phyloP scores from a whole-genome alignment of 2,113 vertebrate genomes.

The Cinclus cinclus region DNA sequence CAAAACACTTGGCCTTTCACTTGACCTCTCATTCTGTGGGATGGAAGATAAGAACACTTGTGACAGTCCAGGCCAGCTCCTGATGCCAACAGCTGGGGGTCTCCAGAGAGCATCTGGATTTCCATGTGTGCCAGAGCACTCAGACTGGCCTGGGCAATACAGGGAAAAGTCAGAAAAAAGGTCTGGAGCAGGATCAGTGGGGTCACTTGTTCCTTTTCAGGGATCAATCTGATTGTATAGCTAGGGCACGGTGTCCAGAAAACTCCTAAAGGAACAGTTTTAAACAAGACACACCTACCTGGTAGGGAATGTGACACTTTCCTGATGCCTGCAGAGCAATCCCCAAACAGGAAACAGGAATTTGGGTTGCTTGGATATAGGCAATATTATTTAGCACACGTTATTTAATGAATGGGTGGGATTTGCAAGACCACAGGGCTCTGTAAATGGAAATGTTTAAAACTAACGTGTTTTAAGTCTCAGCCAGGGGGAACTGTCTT shows the following conservation, averaged over 20 bases:
- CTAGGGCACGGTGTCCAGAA: not conserved
- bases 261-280: not conserved
- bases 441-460: not conserved
- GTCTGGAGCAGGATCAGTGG: not conserved
- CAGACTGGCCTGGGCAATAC: no score
- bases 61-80: not conserved
- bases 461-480: not conserved
- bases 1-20: not conserved
- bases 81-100: not conserved
- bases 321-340: not conserved
- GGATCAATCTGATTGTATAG: not conserved
- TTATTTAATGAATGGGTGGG: not conserved
- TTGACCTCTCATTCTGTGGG: not conserved
- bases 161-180: not conserved
- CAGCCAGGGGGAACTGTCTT: not conserved
- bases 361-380: not conserved
- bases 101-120: not conserved
- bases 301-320: not conserved
- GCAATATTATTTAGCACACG: not conserved
- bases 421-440: not conserved
- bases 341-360: accelerated
- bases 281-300: not conserved
- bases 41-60: not conserved
- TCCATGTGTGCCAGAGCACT: accelerated
- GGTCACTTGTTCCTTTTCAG: not conserved